These are phyloP conservation scores for Nephrotoma guestfalica DNA, from an alignment of 2,888 invertebrate genomes.

Conservation along the genomic window DNA sequence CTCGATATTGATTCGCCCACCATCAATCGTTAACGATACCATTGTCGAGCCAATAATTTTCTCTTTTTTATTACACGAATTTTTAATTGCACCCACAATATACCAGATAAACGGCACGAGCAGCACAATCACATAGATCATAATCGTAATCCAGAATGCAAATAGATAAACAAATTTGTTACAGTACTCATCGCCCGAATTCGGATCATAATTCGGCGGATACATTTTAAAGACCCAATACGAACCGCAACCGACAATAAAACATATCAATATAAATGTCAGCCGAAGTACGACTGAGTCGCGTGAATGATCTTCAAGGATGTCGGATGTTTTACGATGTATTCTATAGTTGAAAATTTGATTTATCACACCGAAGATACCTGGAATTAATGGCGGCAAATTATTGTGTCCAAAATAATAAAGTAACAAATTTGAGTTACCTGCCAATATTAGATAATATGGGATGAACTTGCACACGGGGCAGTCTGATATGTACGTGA, in stretches of 20 bases:
- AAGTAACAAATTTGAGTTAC: background rate
- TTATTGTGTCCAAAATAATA: background rate
- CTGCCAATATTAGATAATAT: background rate
- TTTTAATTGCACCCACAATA: background rate
- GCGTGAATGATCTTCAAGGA: background rate
- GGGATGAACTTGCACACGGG: background rate
- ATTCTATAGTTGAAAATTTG: background rate
- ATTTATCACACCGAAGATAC: background rate
- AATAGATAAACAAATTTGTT: slow-evolving; percentile 1
- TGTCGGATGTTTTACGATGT: background rate
- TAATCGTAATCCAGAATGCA: background rate
- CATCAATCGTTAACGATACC: background rate
- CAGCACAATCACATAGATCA: background rate
- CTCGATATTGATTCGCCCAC: background rate
- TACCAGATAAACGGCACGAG: background rate
- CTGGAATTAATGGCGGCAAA: background rate
- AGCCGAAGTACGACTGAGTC: background rate
- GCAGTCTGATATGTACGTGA: background rate
- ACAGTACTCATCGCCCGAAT: background rate
- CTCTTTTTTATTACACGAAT: background rate
- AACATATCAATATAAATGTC: background rate
- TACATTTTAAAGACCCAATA: slow-evolving; percentile 1
- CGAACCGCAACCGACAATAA: background rate
- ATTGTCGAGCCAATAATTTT: background rate
- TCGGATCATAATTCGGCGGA: background rate